These are phyloP conservation scores for Platycercus adscitus DNA, from an alignment of 2,113 vertebrate genomes.

Conservation along the genomic window DNA sequence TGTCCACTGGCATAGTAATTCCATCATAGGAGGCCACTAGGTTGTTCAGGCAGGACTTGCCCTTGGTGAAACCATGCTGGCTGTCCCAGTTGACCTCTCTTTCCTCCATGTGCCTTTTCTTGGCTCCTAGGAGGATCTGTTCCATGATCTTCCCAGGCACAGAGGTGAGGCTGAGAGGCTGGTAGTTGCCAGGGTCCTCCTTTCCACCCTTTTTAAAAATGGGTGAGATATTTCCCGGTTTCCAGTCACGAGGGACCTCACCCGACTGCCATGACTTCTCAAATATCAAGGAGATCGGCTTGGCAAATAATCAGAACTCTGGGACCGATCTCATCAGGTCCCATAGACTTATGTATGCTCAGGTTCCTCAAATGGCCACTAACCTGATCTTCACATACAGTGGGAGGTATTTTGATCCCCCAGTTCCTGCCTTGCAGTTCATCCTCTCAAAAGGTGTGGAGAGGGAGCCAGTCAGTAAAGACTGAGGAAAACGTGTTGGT, in stretches of 20 bases:
- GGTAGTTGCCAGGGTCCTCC: not conserved
- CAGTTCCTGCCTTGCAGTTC: not conserved
- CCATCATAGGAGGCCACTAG: not conserved
- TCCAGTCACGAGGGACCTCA: not conserved
- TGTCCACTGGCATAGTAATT: not conserved
- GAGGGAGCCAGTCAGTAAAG: not conserved
- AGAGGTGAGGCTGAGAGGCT: not conserved
- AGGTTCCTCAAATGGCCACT: not conserved
- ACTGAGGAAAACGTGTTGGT: not conserved
- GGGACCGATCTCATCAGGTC: not conserved
- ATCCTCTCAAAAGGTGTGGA: not conserved
- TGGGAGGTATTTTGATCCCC: not conserved
- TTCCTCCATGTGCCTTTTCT: not conserved
- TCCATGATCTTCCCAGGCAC: not conserved
- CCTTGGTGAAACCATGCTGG: not conserved
- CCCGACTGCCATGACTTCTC: not conserved
- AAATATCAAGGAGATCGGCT: not conserved
- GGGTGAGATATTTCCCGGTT: not conserved
- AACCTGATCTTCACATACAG: not conserved
- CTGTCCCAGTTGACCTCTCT: not conserved
- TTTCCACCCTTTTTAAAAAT: not conserved
- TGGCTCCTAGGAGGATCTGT: not conserved
- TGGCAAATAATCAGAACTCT: not conserved
- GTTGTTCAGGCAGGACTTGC: not conserved
- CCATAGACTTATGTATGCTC: not conserved